These are phyloP conservation scores for Nasonia longicornis DNA, from an alignment of 1,140 invertebrate genomes.

Conservation along the genomic window DNA sequence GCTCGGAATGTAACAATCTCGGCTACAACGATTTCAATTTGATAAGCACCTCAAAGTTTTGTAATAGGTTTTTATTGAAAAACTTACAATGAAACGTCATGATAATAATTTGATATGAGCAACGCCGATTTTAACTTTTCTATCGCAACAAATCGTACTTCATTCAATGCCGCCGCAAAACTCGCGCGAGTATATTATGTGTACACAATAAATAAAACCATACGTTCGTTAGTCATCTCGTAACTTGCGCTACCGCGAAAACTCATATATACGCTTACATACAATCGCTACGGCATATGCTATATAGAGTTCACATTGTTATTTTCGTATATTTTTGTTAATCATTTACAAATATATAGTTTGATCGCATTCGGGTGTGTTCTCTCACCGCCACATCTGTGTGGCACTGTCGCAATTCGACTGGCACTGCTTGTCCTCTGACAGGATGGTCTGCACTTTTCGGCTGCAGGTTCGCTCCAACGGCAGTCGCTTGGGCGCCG, in stretches of 20 bases:
- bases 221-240: not conserved
- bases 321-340: not conserved
- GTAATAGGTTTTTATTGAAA: not conserved
- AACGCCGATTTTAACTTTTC: not conserved
- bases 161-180: not conserved
- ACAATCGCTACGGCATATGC: not conserved
- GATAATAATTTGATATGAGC: constrained; percentile 4
- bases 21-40: constrained; percentile 49
- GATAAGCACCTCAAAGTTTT: not conserved
- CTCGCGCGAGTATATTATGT: not conserved
- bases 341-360: not conserved
- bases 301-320: not conserved
- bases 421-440: constrained; percentile 64
- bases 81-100: constrained; percentile 1
- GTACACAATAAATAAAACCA: not conserved
- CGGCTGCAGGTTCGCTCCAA: constrained; percentile 69
- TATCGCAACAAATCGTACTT: not conserved
- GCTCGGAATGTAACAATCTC: constrained; percentile 71
- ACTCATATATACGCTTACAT: not conserved
- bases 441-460: constrained; percentile 73
- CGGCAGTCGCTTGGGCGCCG: constrained; percentile 67
- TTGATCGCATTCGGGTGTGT: not conserved
- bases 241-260: not conserved
- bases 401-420: constrained; percentile 53
- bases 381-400: constrained; percentile 63